Percentiles rank a stretch among this genome's conserved stretches.
phyloP scores from a whole-genome alignment of 2,797 vertebrate species.

The Gephyroberyx darwinii region DNA sequence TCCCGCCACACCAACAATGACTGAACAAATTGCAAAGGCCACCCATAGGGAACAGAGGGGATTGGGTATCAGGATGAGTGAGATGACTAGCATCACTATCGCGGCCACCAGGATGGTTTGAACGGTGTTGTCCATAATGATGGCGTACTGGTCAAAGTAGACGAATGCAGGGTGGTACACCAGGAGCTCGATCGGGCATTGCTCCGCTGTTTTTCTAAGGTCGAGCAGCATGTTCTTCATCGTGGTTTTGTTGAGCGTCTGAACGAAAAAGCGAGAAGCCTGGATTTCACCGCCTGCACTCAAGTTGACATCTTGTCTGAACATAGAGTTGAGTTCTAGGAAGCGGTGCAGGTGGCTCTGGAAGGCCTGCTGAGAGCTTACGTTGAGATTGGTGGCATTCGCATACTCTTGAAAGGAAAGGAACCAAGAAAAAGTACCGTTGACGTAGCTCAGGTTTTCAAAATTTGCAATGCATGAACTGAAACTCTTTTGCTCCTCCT shows the following conservation, averaged over 20 bases:
- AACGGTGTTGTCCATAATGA: slow-evolving; percentile 82
- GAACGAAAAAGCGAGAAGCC: slow-evolving; percentile 86
- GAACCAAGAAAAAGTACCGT: slow-evolving; percentile 80
- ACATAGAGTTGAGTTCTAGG: slow-evolving; percentile 62
- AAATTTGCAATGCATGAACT: slow-evolving; percentile 75
- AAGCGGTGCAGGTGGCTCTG: slow-evolving; percentile 61
- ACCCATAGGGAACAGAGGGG: slow-evolving; percentile 86
- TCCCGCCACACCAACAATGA: slow-evolving; percentile 84
- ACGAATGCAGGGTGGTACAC: slow-evolving; percentile 88
- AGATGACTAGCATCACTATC: slow-evolving; percentile 80
- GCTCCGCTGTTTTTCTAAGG: slow-evolving; percentile 71
- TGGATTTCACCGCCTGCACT: slow-evolving; percentile 64
- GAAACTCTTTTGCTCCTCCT: slow-evolving; percentile 62
- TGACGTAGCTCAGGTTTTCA: slow-evolving; percentile 72
- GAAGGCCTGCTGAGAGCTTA: slow-evolving; percentile 71
- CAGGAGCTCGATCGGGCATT: slow-evolving; percentile 77
- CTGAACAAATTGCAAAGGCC: slow-evolving; percentile 85
- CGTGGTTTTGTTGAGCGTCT: slow-evolving; percentile 70
- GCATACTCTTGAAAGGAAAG: slow-evolving; percentile 66
- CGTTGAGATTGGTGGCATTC: fast-evolving
- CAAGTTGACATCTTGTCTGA: slow-evolving; percentile 79
- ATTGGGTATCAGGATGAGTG: slow-evolving; percentile 85
- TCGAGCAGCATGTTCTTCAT: slow-evolving; percentile 77
- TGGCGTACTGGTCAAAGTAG: slow-evolving; percentile 87
- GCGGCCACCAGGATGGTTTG: slow-evolving; percentile 81